These are phyloP conservation scores for Akabosia matsudoensis DNA, from an alignment of 1,140 invertebrate genomes.

Conservation along the genomic window DNA sequence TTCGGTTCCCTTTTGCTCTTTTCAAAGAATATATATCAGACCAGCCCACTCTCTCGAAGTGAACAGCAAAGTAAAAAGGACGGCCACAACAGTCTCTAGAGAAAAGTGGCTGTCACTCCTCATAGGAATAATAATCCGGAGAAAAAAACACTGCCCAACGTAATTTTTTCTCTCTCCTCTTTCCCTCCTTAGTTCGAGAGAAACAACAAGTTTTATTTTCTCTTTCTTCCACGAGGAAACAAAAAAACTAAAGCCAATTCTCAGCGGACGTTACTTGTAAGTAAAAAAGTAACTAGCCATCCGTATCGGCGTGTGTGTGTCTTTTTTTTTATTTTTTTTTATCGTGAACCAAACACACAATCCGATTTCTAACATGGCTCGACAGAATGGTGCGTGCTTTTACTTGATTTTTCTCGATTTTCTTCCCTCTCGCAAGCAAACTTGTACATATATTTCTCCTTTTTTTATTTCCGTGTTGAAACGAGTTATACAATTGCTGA, in stretches of 20 bases:
- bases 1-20: too few species aligned
- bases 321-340: too few species aligned
- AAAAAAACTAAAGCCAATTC: constrained; percentile 3
- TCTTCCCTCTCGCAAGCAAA: too few species aligned
- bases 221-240: not conserved
- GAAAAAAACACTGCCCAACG: constrained; percentile 4
- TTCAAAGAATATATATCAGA: not conserved
- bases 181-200: not conserved
- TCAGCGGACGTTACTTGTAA: not conserved
- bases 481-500: too few species aligned
- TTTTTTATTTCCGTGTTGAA: too few species aligned
- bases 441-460: too few species aligned
- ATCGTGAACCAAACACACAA: too few species aligned
- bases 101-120: constrained; percentile 22
- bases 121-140: constrained; percentile 22
- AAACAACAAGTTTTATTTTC: not conserved
- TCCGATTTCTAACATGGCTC: not conserved
- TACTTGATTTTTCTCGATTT: not conserved
- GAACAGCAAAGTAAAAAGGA: not conserved
- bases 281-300: too few species aligned
- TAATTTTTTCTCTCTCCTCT: constrained; percentile 8
- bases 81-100: not conserved
- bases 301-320: too few species aligned
- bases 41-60: not conserved
- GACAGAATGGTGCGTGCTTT: not conserved